These are phyloP conservation scores for Oreotragus oreotragus DNA, from an alignment of 2,113 vertebrate species.

Conservation along the genomic window DNA sequence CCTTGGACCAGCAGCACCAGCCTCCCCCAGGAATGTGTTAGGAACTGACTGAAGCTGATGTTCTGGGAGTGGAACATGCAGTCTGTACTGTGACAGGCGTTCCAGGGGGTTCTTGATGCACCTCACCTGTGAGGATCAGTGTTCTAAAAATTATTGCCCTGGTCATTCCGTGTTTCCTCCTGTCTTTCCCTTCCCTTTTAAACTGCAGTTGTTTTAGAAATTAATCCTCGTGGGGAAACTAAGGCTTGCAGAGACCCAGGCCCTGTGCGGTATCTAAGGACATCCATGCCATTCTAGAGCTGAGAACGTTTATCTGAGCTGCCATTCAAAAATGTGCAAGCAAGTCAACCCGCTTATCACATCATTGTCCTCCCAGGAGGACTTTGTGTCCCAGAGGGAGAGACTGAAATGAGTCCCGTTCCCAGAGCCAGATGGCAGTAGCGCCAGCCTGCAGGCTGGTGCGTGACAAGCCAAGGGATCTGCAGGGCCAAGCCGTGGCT, in stretches of 20 bases:
- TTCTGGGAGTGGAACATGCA: rapidly evolving
- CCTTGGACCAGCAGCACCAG: neutral
- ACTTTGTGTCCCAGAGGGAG: constrained; percentile 64
- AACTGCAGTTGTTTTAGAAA: neutral
- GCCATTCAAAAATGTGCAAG: constrained; percentile 53
- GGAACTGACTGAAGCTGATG: neutral
- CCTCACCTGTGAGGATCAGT: neutral
- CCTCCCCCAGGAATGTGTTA: neutral
- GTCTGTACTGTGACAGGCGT: neutral
- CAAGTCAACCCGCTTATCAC: constrained; percentile 41
- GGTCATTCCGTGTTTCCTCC: neutral
- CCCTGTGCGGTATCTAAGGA: neutral
- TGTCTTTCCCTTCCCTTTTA: neutral
- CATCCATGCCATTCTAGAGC: neutral
- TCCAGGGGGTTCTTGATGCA: too few species aligned
- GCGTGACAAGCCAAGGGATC: too few species aligned
- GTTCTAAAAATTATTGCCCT: neutral
- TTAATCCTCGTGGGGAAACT: neutral
- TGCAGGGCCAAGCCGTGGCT: neutral
- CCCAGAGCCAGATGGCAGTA: constrained; percentile 64
- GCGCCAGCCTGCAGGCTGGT: constrained; percentile 29
- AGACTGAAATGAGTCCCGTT: constrained; percentile 63
- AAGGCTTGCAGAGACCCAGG: neutral
- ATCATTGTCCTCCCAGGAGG: constrained; percentile 52
- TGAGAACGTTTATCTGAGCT: neutral